These are phyloP conservation scores for Balanococcus diminutus DNA, from an alignment of 2,888 invertebrate genomes.

Conservation along the genomic window DNA sequence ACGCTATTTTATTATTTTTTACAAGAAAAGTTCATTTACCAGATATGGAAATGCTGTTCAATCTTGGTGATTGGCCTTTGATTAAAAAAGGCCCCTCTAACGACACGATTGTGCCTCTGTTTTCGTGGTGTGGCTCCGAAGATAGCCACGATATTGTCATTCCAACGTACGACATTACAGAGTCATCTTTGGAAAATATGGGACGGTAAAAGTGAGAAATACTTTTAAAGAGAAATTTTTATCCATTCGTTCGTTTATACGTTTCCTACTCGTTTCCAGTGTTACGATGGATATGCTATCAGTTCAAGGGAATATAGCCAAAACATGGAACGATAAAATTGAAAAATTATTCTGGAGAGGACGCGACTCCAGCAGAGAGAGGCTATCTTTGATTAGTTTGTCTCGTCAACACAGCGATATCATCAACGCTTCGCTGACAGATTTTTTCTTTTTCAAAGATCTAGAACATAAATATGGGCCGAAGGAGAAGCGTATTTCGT, in stretches of 20 bases:
- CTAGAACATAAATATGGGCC: constrained; percentile 86
- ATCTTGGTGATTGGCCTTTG: constrained; percentile 96
- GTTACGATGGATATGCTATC: constrained; percentile 89
- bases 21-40: constrained; percentile 80
- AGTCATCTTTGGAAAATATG: constrained; percentile 91
- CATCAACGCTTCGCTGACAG: constrained; percentile 89
- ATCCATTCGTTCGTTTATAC: constrained; percentile 3
- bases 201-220: constrained; percentile 70
- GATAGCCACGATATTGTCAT: constrained; percentile 86
- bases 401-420: constrained; percentile 76
- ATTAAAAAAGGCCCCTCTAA: constrained; percentile 61
- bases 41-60: constrained; percentile 87
- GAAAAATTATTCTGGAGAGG: constrained; percentile 89
- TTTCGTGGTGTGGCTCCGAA: constrained; percentile 95
- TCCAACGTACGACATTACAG: constrained; percentile 94
- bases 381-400: constrained; percentile 81
- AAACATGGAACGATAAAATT: constrained; percentile 75
- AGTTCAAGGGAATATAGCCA: constrained; percentile 78
- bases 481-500: constrained; percentile 80
- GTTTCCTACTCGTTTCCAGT: constrained; percentile 64
- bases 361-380: constrained; percentile 84
- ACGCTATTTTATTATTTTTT: constrained; percentile 82
- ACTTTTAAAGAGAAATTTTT: neutral
- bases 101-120: constrained; percentile 71
- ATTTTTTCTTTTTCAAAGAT: constrained; percentile 93